phyloP scores from a whole-genome alignment of 2,113 vertebrate genomes.

The Chloroceryle aenea region DNA sequence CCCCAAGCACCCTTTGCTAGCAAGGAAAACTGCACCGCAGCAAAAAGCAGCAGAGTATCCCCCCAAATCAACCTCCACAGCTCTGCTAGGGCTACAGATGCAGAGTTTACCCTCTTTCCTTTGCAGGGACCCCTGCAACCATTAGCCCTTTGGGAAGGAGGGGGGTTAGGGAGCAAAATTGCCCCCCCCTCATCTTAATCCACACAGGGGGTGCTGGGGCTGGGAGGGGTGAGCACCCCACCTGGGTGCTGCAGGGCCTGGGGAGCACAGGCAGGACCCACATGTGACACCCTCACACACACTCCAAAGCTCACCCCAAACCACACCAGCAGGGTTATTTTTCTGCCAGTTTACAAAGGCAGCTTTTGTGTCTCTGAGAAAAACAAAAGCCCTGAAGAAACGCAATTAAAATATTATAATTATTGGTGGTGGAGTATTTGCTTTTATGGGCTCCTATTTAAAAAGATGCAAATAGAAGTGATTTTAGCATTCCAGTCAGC shows the following conservation, averaged over 20 bases:
- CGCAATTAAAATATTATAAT: conserved; percentile 77
- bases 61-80: not conserved
- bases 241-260: not conserved
- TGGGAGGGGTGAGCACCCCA: not conserved
- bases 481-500: conserved; percentile 63
- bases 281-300: accelerated
- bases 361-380: not conserved
- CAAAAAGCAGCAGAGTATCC: not conserved
- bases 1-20: no score
- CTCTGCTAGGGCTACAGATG: not conserved
- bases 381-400: conserved; percentile 66
- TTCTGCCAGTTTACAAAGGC: not conserved
- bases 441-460: conserved; percentile 60
- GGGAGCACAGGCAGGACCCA: accelerated
- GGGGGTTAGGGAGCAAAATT: not conserved
- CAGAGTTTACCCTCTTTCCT: not conserved
- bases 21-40: not conserved
- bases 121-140: accelerated
- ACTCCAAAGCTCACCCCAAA: not conserved
- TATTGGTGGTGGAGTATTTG: conserved; percentile 69
- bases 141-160: not conserved
- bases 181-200: not conserved
- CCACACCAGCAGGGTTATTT: not conserved
- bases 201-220: accelerated
- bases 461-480: conserved; percentile 70